These are phyloP conservation scores for Panzeria rudis DNA, from an alignment of 2,888 invertebrate genomes.

Conservation along the genomic window DNA sequence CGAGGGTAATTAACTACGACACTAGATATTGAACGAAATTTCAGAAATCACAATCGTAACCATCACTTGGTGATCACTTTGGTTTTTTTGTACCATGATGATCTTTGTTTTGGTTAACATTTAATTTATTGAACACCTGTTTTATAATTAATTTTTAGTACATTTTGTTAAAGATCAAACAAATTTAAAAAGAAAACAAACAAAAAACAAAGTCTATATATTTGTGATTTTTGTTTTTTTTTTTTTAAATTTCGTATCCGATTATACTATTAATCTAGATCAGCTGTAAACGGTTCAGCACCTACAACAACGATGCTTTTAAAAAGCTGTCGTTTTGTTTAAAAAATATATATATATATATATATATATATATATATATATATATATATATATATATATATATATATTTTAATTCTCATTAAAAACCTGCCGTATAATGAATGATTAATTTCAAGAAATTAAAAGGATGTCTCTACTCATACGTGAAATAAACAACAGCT, in stretches of 20 bases:
- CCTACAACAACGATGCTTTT: constrained; percentile 41
- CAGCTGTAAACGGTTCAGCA: constrained; percentile 28
- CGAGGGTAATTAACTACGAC: too few relatives aligned
- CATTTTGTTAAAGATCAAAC: not conserved
- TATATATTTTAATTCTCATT: constrained; percentile 6
- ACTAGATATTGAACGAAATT: too few relatives aligned
- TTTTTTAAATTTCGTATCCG: constrained; percentile 48
- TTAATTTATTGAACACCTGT: constrained; percentile 29
- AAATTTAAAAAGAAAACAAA: constrained; percentile 10
- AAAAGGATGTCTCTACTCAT: constrained; percentile 40
- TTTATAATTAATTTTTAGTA: not conserved
- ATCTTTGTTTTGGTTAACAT: not conserved
- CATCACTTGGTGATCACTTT: too few relatives aligned
- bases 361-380: not conserved
- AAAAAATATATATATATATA: not conserved
- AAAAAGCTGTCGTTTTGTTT: constrained; percentile 6
- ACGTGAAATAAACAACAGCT: constrained; percentile 40
- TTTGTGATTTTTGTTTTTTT: constrained; percentile 35
- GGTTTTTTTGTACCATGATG: too few relatives aligned
- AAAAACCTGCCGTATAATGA: constrained; percentile 4
- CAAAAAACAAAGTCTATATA: not conserved
- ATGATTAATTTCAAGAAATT: constrained; percentile 30
- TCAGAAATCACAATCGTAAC: too few relatives aligned
- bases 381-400: not conserved
- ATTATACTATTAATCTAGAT: constrained; percentile 28